Percentiles rank a stretch among this genome's conserved stretches.
phyloP scores from a whole-genome alignment of 2,888 invertebrate genomes.

The Agriopis marginaria region DNA sequence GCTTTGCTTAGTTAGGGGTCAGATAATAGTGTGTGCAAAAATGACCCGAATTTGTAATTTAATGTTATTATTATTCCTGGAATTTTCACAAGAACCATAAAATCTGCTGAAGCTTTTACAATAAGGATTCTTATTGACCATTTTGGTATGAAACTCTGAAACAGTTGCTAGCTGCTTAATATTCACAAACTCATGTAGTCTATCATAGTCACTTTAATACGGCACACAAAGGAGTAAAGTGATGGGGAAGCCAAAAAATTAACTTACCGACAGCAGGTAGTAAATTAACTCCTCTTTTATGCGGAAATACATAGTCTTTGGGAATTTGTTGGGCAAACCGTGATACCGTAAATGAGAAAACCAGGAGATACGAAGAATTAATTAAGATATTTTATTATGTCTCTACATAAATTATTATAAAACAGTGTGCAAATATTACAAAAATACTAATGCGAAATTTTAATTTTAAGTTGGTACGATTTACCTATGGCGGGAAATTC shows the following conservation, averaged over 20 bases:
- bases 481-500: too few relatives aligned
- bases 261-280: slow-evolving; percentile 33
- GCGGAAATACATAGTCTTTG: slow-evolving; percentile 59
- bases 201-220: slow-evolving; percentile 11
- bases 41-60: too few relatives aligned
- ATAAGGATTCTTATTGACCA: too few relatives aligned
- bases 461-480: too few relatives aligned
- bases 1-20: too few relatives aligned
- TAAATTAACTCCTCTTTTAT: slow-evolving; percentile 62
- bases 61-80: too few relatives aligned
- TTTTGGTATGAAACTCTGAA: too few relatives aligned
- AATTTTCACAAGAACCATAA: too few relatives aligned
- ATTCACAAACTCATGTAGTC: not conserved
- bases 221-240: slow-evolving; percentile 36
- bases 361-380: slow-evolving; percentile 27
- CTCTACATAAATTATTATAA: not conserved
- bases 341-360: slow-evolving; percentile 58
- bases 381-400: not conserved
- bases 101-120: too few relatives aligned
- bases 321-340: slow-evolving; percentile 63
- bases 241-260: slow-evolving; percentile 35
- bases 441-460: too few relatives aligned
- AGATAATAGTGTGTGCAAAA: too few relatives aligned
- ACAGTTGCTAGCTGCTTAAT: not conserved
- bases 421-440: too few relatives aligned